phyloP scores from a whole-genome alignment of 2,888 invertebrate species.

The Eubasilissa splendida region DNA sequence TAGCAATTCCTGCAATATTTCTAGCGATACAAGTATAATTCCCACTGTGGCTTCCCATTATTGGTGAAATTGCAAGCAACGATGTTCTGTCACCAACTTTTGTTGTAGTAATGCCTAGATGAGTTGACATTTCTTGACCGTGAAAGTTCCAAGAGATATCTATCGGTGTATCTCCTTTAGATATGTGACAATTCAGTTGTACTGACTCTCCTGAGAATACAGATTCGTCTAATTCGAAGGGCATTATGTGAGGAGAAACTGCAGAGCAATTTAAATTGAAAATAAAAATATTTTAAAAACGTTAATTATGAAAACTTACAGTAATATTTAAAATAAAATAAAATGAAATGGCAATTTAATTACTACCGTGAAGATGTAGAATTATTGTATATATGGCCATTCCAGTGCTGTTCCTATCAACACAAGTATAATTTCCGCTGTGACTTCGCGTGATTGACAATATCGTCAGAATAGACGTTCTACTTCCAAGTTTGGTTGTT shows the following conservation, averaged over 20 bases:
- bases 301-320: slow-evolving; percentile 41
- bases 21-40: slow-evolving; percentile 83
- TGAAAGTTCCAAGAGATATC: slow-evolving; percentile 83
- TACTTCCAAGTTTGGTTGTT: slow-evolving; percentile 72
- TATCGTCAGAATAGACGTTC: slow-evolving; percentile 74
- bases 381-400: slow-evolving; percentile 72
- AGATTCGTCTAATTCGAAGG: slow-evolving; percentile 77
- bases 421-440: slow-evolving; percentile 78
- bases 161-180: slow-evolving; percentile 83
- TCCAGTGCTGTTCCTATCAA: slow-evolving; percentile 75
- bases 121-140: slow-evolving; percentile 74
- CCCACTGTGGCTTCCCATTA: slow-evolving; percentile 80
- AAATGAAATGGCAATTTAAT: slow-evolving; percentile 15
- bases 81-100: slow-evolving; percentile 79
- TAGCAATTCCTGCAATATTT: slow-evolving; percentile 80
- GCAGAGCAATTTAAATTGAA: slow-evolving; percentile 31
- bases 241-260: slow-evolving; percentile 76
- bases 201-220: slow-evolving; percentile 80
- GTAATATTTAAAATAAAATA: slow-evolving; percentile 22
- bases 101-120: slow-evolving; percentile 74
- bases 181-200: slow-evolving; percentile 79
- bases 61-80: slow-evolving; percentile 81
- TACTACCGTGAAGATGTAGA: slow-evolving; percentile 75
- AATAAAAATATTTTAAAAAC: slow-evolving; percentile 3
- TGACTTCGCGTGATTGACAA: slow-evolving; percentile 74